Evolutionary conservation across 53 echinoderm and acorn worm species (phyloP).

Genomic region (Holothuria scabra): DNA sequence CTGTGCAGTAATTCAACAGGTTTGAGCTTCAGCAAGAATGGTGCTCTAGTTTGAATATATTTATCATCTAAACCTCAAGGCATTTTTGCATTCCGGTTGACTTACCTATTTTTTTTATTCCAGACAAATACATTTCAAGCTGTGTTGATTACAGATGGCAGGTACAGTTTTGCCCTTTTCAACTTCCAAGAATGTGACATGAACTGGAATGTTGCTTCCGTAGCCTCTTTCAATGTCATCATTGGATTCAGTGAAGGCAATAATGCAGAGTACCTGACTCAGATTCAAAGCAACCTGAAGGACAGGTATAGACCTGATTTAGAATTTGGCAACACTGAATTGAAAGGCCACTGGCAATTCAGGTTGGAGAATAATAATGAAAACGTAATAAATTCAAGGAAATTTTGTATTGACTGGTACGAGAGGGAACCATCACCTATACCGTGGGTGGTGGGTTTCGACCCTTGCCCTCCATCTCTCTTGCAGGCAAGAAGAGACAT

Average conservation of each 20-base stretch:
- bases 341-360: conserved; percentile 78
- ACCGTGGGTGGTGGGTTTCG: conserved; percentile 72
- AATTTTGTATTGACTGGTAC: conserved; percentile 87
- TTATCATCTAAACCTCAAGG: too few relatives aligned
- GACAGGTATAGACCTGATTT: conserved; percentile 26
- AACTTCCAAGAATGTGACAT: conserved; percentile 78
- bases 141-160: conserved; percentile 76
- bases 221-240: conserved; percentile 70
- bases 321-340: conserved; percentile 59
- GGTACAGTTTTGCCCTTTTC: conserved; percentile 79
- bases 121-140: conserved; percentile 92
- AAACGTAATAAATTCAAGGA: conserved; percentile 74
- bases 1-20: too few relatives aligned
- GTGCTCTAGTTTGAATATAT: too few relatives aligned
- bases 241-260: conserved; percentile 77
- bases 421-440: conserved; percentile 57
- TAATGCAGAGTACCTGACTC: conserved; percentile 7
- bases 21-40: too few relatives aligned
- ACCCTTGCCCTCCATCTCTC: conserved; percentile 80
- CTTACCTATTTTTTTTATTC: neutral
- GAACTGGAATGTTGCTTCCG: conserved; percentile 73
- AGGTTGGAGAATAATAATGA: conserved; percentile 77
- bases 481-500: conserved; percentile 32
- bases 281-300: neutral
- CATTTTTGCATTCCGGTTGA: too few relatives aligned